Evolutionary conservation across 2,797 vertebrate species (phyloP).

Genomic region (Catostomus latipinnis): DNA sequence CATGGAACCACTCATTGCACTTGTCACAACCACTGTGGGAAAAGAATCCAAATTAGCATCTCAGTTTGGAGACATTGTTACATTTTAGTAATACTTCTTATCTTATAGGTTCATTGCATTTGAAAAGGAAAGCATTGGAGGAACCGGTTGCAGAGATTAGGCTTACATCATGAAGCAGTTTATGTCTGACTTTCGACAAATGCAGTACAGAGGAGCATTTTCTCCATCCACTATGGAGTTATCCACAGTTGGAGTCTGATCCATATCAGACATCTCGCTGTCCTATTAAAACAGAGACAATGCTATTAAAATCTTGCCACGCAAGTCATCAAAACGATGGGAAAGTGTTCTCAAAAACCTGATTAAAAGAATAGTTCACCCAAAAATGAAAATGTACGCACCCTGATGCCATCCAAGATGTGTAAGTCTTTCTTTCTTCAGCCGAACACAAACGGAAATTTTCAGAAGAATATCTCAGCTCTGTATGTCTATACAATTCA

Average conservation of each 20-base stretch:
- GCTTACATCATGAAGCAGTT: constrained; percentile 97
- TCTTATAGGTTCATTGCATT: background rate
- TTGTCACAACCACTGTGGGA: constrained; percentile 88
- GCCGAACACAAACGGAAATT: no score
- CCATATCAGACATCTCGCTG: constrained; percentile 84
- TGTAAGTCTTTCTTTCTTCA: no score
- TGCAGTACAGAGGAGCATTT: constrained; percentile 90
- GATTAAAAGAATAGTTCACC: no score
- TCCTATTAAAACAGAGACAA: constrained; percentile 68
- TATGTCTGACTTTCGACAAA: constrained; percentile 92
- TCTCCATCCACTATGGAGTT: constrained; percentile 78
- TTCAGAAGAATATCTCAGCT: no score
- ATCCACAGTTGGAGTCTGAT: constrained; percentile 74
- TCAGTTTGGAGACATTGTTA: background rate
- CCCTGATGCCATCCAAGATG: no score
- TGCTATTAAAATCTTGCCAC: background rate
- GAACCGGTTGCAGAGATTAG: background rate
- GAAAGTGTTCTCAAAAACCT: no score
- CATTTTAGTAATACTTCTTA: no score
- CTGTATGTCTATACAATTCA: no score
- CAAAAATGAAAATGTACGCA: no score
- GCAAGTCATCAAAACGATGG: no score
- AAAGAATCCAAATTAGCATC: background rate
- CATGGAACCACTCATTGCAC: constrained; percentile 96
- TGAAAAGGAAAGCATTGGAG: background rate